Conservation (phyloP, 35 echinoderm and acorn worm species). For the Nesometra sesokonis region DNA sequence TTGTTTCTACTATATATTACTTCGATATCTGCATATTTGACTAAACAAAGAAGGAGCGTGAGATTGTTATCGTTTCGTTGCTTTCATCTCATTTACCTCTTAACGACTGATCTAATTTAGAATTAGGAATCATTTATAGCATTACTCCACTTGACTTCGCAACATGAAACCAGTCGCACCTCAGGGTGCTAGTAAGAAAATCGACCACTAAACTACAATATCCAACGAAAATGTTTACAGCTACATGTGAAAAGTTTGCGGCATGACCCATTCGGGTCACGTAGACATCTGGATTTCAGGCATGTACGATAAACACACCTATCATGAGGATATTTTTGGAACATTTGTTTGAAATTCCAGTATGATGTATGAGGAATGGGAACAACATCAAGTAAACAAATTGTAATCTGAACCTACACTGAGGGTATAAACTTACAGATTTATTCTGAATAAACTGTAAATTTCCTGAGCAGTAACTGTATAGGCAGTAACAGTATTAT, state of each 20-base stretch:
- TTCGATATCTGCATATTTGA: background rate
- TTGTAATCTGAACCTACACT: no score
- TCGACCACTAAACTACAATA: background rate
- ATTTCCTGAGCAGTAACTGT: no score
- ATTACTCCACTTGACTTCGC: background rate
- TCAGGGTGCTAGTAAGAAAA: background rate
- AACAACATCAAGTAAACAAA: background rate
- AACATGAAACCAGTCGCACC: background rate
- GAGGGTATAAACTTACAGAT: no score
- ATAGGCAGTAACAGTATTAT: no score
- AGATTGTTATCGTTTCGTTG: background rate
- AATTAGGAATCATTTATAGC: background rate
- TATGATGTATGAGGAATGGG: background rate
- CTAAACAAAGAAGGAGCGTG: no score
- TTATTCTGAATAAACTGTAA: no score
- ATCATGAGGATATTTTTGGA: background rate
- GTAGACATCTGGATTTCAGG: background rate
- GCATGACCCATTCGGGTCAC: background rate
- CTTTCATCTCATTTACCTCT: background rate
- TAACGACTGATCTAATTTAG: background rate
- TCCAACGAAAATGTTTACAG: background rate
- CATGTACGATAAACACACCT: background rate
- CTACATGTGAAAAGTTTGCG: background rate
- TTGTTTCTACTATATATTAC: no score
- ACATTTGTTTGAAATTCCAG: background rate